Evolutionary conservation across 1,140 invertebrate species (phyloP).

Genomic region (Trialeurodes vaporariorum): DNA sequence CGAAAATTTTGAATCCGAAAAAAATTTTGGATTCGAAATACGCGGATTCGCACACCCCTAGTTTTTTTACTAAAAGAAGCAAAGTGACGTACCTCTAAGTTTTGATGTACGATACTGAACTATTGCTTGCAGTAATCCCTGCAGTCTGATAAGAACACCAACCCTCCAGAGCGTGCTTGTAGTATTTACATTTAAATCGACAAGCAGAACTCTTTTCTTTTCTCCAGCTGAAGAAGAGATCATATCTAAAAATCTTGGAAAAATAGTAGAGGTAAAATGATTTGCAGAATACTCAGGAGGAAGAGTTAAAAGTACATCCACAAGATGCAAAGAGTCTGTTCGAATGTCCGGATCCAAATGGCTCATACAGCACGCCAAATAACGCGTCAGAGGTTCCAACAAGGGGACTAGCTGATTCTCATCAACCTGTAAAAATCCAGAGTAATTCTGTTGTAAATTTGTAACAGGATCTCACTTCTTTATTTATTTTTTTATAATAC

Average conservation of each 20-base stretch:
- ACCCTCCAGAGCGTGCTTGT: neutral
- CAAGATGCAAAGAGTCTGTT: neutral
- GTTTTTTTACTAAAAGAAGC: no score
- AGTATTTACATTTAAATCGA: neutral
- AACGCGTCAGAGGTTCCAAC: neutral
- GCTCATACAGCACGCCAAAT: neutral
- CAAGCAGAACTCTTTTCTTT: neutral
- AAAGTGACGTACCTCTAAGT: no score
- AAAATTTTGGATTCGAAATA: no score
- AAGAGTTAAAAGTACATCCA: neutral
- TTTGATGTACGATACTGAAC: no score
- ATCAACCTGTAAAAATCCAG: no score
- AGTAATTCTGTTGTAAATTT: no score
- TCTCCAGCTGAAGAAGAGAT: neutral
- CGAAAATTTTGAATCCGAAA: no score
- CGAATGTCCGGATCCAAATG: neutral
- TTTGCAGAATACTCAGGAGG: neutral
- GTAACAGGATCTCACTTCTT: no score
- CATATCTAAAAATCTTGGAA: neutral
- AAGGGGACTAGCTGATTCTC: neutral
- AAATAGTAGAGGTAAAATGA: neutral
- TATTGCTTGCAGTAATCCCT: neutral
- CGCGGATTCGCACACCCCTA: no score
- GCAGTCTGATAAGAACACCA: neutral
- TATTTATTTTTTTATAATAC: no score